A percentile compares a stretch with the other conserved stretches of the same genome.
phyloP scores from a whole-genome alignment of 2,113 vertebrate species.

The Notiomystis cincta region DNA sequence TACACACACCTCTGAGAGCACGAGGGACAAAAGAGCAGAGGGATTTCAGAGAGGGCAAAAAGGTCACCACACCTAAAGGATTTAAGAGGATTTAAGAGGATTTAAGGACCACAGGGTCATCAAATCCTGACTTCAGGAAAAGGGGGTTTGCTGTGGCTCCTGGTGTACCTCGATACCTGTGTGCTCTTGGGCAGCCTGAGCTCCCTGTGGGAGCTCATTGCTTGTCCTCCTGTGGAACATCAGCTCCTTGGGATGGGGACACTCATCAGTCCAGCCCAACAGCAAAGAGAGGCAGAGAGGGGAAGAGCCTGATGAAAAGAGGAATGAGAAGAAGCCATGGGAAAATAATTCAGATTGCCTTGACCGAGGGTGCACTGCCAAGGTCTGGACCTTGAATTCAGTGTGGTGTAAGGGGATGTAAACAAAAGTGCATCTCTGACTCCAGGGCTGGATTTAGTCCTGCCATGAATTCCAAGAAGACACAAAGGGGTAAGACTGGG shows the following conservation, averaged over 20 bases:
- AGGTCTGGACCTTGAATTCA: not conserved
- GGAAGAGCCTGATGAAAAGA: not conserved
- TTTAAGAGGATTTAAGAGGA: not conserved
- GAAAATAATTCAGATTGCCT: slow-evolving; percentile 23
- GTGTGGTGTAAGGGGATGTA: not conserved
- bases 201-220: not conserved
- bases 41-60: not conserved
- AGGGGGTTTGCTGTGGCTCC: not conserved
- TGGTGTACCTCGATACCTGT: not conserved
- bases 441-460: not conserved
- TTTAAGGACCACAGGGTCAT: not conserved
- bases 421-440: not conserved
- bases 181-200: not conserved
- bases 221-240: not conserved
- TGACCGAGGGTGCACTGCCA: not conserved
- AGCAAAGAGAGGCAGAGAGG: not conserved
- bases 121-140: not conserved
- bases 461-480: not conserved
- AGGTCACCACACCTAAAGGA: not conserved
- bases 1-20: not conserved
- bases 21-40: not conserved
- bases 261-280: not conserved
- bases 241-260: not conserved
- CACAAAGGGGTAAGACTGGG: not conserved
- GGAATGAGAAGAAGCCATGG: slow-evolving; percentile 13